Evolutionary conservation across 1,140 invertebrate species (phyloP).

Genomic region (Mizuhopecten yessoensis): DNA sequence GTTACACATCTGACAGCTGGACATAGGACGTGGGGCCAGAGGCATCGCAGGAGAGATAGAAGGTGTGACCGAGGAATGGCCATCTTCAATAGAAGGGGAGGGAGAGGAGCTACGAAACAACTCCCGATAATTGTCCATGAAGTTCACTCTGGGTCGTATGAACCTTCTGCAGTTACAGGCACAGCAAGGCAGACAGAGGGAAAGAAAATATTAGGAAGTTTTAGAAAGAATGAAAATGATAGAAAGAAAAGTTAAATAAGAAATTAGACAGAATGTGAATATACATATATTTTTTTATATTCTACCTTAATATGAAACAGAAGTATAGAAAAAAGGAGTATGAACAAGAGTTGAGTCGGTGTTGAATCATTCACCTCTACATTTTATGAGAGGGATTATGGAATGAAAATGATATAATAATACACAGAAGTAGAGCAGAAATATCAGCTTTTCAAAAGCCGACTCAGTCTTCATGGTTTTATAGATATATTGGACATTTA

Average conservation of each 20-base stretch:
- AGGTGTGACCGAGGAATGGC: background rate
- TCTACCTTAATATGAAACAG: no score
- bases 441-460: no score
- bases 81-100: background rate
- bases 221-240: background rate
- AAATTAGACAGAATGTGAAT: background rate
- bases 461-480: no score
- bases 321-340: no score
- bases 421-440: no score
- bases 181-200: background rate
- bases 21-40: background rate
- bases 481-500: no score
- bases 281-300: no score
- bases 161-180: background rate
- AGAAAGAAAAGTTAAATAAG: background rate
- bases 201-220: background rate
- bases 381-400: no score
- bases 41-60: background rate
- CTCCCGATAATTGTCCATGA: background rate
- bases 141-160: background rate
- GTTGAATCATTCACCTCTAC: no score
- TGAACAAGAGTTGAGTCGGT: no score
- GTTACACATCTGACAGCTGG: constrained; percentile 7
- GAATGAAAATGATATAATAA: no score
- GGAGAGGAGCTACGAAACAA: background rate